Percentiles rank a stretch among this genome's conserved stretches.
These are phyloP conservation scores for Amphiura filiformis DNA, from an alignment of 35 echinoderm and acorn worm genomes.

Conservation along the genomic window DNA sequence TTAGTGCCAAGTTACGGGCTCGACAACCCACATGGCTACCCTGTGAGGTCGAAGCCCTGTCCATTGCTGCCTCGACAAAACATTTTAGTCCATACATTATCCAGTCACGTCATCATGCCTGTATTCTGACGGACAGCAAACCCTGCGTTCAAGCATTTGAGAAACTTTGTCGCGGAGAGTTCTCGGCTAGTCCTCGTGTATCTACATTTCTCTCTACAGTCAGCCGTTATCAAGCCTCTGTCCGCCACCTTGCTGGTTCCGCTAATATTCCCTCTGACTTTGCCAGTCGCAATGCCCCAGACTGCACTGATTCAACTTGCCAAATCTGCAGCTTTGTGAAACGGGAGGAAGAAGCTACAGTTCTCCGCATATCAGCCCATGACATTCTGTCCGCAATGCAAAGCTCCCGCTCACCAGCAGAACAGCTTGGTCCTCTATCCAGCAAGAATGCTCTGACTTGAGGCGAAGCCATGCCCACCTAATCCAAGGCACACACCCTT, in stretches of 20 bases:
- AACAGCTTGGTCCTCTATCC: constrained; percentile 19
- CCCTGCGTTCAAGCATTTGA: constrained; percentile 67
- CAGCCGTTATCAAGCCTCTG: not conserved
- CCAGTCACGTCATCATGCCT: constrained; percentile 33
- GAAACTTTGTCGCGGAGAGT: constrained; percentile 52
- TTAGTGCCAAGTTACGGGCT: constrained; percentile 34
- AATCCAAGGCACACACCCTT: constrained; percentile 27
- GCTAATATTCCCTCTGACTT: constrained; percentile 55
- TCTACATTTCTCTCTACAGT: constrained; percentile 35
- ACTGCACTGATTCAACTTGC: constrained; percentile 21
- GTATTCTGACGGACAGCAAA: constrained; percentile 64
- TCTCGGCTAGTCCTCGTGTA: constrained; percentile 50
- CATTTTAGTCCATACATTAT: constrained; percentile 61
- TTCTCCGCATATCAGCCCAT: not conserved
- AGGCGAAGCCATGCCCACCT: constrained; percentile 42
- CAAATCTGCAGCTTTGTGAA: constrained; percentile 50
- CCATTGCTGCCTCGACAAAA: constrained; percentile 38
- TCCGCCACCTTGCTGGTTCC: constrained; percentile 38
- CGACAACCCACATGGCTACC: constrained; percentile 36
- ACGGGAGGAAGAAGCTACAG: constrained; percentile 9
- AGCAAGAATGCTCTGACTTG: constrained; percentile 41
- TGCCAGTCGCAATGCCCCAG: constrained; percentile 46
- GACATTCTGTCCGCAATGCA: constrained; percentile 23
- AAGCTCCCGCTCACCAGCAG: constrained; percentile 38
- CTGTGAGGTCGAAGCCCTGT: constrained; percentile 50